Conservation (phyloP, 2,113 vertebrate species). For the Macrotus californicus region DNA sequence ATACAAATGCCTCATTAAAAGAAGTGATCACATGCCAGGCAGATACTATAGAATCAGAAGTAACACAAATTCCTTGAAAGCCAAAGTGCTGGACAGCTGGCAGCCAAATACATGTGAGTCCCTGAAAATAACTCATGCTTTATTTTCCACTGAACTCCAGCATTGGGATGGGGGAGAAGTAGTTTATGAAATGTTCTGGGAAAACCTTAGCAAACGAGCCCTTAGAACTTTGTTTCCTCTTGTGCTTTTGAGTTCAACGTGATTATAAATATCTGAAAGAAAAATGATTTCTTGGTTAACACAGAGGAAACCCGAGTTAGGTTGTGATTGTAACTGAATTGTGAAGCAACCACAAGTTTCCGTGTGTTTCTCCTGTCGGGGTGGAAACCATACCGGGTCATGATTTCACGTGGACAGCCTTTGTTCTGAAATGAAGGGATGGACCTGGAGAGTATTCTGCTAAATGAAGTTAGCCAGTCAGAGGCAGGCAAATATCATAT, state of each 20-base stretch:
- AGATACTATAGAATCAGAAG: neutral
- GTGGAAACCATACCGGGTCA: neutral
- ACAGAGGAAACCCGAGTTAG: neutral
- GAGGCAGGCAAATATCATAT: neutral
- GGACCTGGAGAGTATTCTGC: neutral
- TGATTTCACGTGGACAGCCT: neutral
- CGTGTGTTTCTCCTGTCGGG: neutral
- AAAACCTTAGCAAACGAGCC: neutral
- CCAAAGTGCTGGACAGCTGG: neutral
- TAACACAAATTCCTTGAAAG: neutral
- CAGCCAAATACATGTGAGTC: neutral
- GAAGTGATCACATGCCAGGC: neutral
- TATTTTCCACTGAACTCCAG: neutral
- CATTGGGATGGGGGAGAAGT: fast-evolving
- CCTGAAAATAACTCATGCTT: neutral
- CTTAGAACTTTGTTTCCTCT: neutral
- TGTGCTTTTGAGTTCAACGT: neutral
- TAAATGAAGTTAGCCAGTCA: neutral
- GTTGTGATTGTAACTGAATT: neutral
- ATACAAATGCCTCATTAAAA: neutral
- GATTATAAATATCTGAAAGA: neutral
- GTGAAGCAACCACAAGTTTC: neutral
- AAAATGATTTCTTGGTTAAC: neutral
- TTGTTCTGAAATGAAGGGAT: neutral
- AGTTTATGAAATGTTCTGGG: neutral